Conservation (phyloP, 23 tunicate genomes). For the Ascidia mentula region DNA sequence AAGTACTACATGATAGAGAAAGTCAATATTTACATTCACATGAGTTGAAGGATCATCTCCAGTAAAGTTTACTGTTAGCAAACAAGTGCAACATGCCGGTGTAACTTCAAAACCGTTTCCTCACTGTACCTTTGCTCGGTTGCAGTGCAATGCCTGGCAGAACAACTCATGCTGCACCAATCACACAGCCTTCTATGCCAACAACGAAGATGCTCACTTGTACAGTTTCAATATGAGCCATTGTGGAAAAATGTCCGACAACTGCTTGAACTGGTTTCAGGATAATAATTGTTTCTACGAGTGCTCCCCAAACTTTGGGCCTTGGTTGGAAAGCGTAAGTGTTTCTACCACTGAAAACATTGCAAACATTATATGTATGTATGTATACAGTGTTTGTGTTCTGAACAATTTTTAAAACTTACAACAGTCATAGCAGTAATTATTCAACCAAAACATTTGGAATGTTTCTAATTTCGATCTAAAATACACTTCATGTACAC, state of each 20-base stretch:
- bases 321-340: conserved; percentile 58
- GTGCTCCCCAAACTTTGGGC: conserved; percentile 81
- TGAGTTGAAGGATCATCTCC: too few species aligned
- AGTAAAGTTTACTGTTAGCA: too few species aligned
- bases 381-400: too few species aligned
- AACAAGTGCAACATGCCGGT: too few species aligned
- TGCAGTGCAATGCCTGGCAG: conserved; percentile 56
- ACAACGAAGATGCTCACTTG: conserved; percentile 10
- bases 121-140: too few species aligned
- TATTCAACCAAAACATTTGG: too few species aligned
- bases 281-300: conserved; percentile 74
- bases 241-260: conserved; percentile 56
- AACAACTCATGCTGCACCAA: conserved; percentile 51
- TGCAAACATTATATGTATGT: background rate
- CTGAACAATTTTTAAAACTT: too few species aligned
- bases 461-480: background rate
- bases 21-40: too few species aligned
- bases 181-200: conserved; percentile 28
- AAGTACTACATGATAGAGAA: too few species aligned
- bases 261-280: conserved; percentile 43
- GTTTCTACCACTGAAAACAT: too few species aligned
- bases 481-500: background rate
- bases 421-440: too few species aligned
- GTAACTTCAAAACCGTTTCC: background rate
- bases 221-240: conserved; percentile 66